Percentiles rank a stretch among this genome's conserved stretches.
phyloP scores from a whole-genome alignment of 2,888 invertebrate species.

The Agrotis exclamationis region DNA sequence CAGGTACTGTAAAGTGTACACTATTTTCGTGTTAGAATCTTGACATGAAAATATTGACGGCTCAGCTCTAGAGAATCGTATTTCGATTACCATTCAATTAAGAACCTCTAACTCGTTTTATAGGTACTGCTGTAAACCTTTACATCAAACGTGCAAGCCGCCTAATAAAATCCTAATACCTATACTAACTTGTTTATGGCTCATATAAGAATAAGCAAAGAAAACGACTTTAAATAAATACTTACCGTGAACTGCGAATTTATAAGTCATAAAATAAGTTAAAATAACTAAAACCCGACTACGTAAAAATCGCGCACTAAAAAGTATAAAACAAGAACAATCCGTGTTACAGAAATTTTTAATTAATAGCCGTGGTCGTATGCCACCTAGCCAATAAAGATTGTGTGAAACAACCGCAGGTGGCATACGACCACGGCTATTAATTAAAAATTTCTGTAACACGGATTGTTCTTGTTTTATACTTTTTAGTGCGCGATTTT shows the following conservation, averaged over 20 bases:
- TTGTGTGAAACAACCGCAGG: too few relatives aligned
- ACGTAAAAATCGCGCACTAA: too few relatives aligned
- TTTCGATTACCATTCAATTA: conserved; percentile 32
- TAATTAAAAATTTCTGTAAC: too few relatives aligned
- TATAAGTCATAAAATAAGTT: conserved; percentile 45
- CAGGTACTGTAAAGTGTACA: not conserved
- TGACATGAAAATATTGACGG: too few relatives aligned
- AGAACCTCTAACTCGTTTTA: conserved; percentile 14
- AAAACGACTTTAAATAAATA: conserved; percentile 41
- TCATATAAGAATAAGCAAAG: conserved; percentile 41
- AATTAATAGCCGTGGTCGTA: too few relatives aligned
- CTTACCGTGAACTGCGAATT: conserved; percentile 44
- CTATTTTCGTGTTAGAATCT: conserved; percentile 1
- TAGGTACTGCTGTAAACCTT: conserved; percentile 32
- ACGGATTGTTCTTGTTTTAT: too few relatives aligned
- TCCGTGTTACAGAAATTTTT: too few relatives aligned
- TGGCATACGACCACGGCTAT: too few relatives aligned
- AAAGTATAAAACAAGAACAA: too few relatives aligned
- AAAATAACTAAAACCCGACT: too few relatives aligned
- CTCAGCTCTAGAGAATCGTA: not conserved
- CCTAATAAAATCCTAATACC: conserved; percentile 40
- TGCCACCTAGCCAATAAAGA: too few relatives aligned
- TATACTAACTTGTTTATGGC: conserved; percentile 39
- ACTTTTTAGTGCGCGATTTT: too few relatives aligned
- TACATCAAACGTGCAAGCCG: conserved; percentile 37